Base-by-base conservation (phyloP, 2,888 invertebrate genomes). In the Drosophila yooni region DNA sequence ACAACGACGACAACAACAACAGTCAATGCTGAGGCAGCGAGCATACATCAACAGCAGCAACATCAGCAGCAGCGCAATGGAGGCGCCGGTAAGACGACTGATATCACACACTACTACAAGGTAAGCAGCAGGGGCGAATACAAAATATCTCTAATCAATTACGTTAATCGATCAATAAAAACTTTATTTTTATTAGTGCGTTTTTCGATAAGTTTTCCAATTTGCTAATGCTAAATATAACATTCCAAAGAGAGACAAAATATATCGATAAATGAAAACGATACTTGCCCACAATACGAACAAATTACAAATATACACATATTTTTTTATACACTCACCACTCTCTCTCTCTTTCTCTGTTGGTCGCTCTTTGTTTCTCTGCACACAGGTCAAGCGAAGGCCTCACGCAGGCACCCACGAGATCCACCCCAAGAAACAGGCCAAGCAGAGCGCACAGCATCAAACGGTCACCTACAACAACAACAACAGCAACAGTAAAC, bases 331-430 rank as follows among this genome's bases (percentile, higher is more conserved):
- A n/a, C 1, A 38, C 31, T 57, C 29, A 43, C 57, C 40, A 40
- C 3, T 21, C 21, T 21, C 6, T 13, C 38, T 31, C 25, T 40
- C 25, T 34, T 40, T 43, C 21, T 27, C 46, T 8, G 11, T 51
- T 40, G 43, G 13, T n/a, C 2, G 38, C 38, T 34, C 33, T 31
- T 34, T 50, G 54, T 33, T 58, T 38, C 51, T 60, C 46, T 74
- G 15, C 8, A 6, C 95, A 94, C 95, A 96, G 93, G 97, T 97
- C 89, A 97, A 97, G 94, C 94, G 97, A 94, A 96, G 97, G 94
- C 95, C 90, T 7, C 76, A 85, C 27, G 68, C 74, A 25, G 43
- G 69, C 61, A 80, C 61, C 84, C 83, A 82, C 65, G 92, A 92
- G 34, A 89, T 87, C 67, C 94, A 94, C 81, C 94, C 94, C 76